Evolutionary conservation across 2,888 invertebrate genomes (phyloP), one percentile per base, ranked within the genome.

Genomic region (Maniola hyperantus): DNA sequence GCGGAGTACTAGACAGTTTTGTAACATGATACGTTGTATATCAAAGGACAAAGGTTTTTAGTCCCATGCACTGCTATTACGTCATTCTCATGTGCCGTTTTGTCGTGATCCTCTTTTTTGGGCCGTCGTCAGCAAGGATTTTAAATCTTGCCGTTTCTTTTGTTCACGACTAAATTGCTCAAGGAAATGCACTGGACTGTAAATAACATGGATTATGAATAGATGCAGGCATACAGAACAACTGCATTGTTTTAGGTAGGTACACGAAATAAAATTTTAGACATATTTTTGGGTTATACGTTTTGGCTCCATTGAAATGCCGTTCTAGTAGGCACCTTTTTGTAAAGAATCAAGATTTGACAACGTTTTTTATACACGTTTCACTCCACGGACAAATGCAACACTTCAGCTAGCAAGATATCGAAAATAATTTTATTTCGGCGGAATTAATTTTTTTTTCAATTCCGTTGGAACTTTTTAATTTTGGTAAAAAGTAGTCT

Each of bases 1-100:
- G 78, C 78, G 77, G 76, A 80, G 78, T 79, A 79, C 78, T 73
- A 74, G 71, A 71, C 73, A 74, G 72, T 71, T 78, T 81, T 79
- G 80, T 82, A 77, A 79, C 79, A 77, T 76, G 76, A 81, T 81
- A 80, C 76, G 73, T 57, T 66, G 68, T 81, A 77, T 78, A 77
- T 75, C 80, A 77, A 78, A 72, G 77, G 65, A 65, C 74, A 79
- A 80, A 77, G 76, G 79, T 72, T 77, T 75, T 70, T 48, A 66
- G 76, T 75, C 78, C 73, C 75, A 77, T 76, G 72, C 75, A 72
- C 71, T 70, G 75, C 67, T 66, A 72, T 73, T 73, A 74, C 70
- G 69, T 71, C 68, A 71, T 70, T 66, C 71, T 69, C 70, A 68
- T 68, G 62, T 68, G 70, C 71, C 44, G 54, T 65, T n/a, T n/a